phyloP scores from a whole-genome alignment of 2,888 invertebrate genomes.

The Ichneumon xanthorius region DNA sequence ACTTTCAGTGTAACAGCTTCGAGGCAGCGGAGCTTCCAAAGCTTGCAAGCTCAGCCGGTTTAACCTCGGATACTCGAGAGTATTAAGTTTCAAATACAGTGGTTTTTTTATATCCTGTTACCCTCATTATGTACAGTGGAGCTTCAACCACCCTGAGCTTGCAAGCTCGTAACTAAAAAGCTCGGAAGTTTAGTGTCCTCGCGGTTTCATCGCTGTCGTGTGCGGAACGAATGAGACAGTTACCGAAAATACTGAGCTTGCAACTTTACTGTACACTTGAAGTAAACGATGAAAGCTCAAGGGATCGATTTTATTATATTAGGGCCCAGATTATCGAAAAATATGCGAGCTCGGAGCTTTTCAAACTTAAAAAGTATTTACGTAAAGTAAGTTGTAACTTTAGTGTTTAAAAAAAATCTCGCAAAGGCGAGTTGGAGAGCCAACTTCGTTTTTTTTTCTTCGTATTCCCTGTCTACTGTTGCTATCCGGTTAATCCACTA shows the following conservation, averaged over 20 bases:
- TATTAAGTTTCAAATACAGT: neutral
- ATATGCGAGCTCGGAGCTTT: neutral
- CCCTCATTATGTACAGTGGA: too few relatives aligned
- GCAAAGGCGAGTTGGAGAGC: neutral
- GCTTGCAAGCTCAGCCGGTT: conserved; percentile 5
- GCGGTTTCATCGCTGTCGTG: neutral
- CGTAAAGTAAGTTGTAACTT: neutral
- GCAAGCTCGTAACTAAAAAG: conserved; percentile 19
- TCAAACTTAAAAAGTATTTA: neutral
- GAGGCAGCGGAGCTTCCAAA: conserved; percentile 13
- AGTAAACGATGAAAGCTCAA: neutral
- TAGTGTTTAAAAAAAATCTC: neutral
- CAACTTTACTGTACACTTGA: neutral
- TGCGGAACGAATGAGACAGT: too few relatives aligned
- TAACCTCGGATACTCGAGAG: neutral
- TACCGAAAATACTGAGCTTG: neutral
- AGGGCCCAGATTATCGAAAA: neutral
- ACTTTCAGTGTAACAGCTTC: neutral
- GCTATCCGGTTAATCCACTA: neutral
- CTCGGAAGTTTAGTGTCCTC: conserved; percentile 10
- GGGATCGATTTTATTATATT: neutral
- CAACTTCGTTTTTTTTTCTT: neutral
- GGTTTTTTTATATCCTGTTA: too few relatives aligned
- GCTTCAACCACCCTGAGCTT: neutral
- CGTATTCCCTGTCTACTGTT: neutral